phyloP scores from a whole-genome alignment of 2,888 invertebrate genomes.

The Sericinus montela region DNA sequence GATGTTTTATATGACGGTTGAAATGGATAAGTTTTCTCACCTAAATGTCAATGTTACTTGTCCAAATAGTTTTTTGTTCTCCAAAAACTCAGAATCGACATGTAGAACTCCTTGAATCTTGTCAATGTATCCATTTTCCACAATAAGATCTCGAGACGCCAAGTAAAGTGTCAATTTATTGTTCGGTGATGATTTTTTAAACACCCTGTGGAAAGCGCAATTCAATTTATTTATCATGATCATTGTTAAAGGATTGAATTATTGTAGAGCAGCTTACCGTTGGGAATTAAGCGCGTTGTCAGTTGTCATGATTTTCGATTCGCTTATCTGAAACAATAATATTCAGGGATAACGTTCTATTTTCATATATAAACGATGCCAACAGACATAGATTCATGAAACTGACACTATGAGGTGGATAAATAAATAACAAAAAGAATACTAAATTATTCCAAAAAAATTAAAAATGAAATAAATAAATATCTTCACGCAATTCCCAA shows the following conservation, averaged over 20 bases:
- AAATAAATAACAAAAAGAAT: too few relatives aligned
- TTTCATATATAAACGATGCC: too few relatives aligned
- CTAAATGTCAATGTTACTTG: conserved; percentile 96
- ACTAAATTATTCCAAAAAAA: too few relatives aligned
- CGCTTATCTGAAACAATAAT: conserved; percentile 5
- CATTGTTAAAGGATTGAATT: too few relatives aligned
- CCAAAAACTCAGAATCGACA: conserved; percentile 90
- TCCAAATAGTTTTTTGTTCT: conserved; percentile 89
- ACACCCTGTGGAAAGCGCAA: conserved; percentile 78
- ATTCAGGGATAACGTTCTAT: background rate
- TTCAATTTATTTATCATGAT: too few relatives aligned
- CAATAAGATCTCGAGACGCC: conserved; percentile 88
- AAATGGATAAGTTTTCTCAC: conserved; percentile 56
- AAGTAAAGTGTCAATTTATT: conserved; percentile 91
- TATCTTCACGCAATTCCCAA: too few relatives aligned
- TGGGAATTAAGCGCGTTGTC: conserved; percentile 68
- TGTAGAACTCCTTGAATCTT: conserved; percentile 94
- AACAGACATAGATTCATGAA: too few relatives aligned
- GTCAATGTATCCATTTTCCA: conserved; percentile 86
- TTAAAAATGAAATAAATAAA: too few relatives aligned
- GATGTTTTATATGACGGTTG: too few relatives aligned
- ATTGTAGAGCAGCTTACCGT: conserved; percentile 41
- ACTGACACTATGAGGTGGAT: too few relatives aligned
- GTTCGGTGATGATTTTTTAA: conserved; percentile 92
- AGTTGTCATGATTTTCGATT: conserved; percentile 48